Conservation (phyloP, 1,140 invertebrate species). For the Olivierus martensii region DNA sequence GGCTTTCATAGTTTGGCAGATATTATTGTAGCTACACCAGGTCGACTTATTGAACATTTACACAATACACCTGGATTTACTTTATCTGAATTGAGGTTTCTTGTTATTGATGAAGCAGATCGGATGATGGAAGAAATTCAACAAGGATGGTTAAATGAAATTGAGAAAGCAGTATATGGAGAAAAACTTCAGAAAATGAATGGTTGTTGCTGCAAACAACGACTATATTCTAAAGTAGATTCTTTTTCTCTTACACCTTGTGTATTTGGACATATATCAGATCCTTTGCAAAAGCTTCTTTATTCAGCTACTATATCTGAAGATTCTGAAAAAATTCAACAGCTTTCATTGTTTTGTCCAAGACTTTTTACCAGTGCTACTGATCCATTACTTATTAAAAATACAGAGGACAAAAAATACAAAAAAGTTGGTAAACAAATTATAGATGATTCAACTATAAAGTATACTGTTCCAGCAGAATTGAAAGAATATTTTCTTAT, state of each 20-base stretch:
- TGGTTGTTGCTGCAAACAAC: constrained; percentile 1
- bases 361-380: constrained; percentile 49
- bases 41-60: constrained; percentile 82
- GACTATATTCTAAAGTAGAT: neutral
- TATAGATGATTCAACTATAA: constrained; percentile 43
- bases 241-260: constrained; percentile 1
- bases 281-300: constrained; percentile 69
- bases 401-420: constrained; percentile 22
- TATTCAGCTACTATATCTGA: constrained; percentile 93
- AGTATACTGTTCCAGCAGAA: constrained; percentile 69
- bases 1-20: constrained; percentile 41
- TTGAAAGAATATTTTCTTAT: constrained; percentile 59
- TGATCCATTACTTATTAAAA: neutral
- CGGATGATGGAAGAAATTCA: constrained; percentile 78
- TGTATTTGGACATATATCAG: neutral
- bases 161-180: constrained; percentile 29
- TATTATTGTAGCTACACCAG: constrained; percentile 86
- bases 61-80: constrained; percentile 73
- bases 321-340: constrained; percentile 84
- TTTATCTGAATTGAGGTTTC: constrained; percentile 58
- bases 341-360: constrained; percentile 76
- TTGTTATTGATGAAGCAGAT: constrained; percentile 88
- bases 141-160: constrained; percentile 70
- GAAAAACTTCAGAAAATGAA: neutral
- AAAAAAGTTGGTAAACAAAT: neutral